Percentiles rank a stretch among this genome's conserved stretches.
phyloP scores from a whole-genome alignment of 2,888 invertebrate genomes.

The Gerris lacustris region DNA sequence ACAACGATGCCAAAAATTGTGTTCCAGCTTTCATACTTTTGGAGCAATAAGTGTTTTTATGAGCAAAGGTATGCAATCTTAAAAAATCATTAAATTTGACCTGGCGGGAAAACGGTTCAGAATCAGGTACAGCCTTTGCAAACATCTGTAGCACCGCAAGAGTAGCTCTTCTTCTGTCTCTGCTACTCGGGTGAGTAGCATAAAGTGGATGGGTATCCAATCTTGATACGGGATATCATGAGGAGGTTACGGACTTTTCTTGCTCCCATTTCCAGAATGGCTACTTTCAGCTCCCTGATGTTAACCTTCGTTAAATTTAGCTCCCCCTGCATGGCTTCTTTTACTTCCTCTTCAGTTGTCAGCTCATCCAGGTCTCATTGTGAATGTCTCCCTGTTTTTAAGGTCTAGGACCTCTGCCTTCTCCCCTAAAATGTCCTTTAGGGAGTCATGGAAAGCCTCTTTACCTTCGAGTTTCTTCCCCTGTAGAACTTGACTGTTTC shows the following conservation, averaged over 20 bases:
- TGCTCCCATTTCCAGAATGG: not conserved
- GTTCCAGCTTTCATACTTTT: too few relatives aligned
- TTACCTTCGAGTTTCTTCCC: not conserved
- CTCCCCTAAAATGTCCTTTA: not conserved
- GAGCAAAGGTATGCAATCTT: too few relatives aligned
- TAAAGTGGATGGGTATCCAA: too few relatives aligned
- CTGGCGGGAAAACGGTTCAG: too few relatives aligned
- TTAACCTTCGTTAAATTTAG: not conserved
- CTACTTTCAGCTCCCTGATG: not conserved
- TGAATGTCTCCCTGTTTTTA: not conserved
- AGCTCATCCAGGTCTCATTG: not conserved
- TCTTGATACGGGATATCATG: not conserved
- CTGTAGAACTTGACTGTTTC: not conserved
- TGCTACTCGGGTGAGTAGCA: not conserved
- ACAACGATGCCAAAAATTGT: too few relatives aligned
- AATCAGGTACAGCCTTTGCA: too few relatives aligned
- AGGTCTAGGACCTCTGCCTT: not conserved
- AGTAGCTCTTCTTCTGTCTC: conserved; percentile 8
- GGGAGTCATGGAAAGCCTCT: not conserved
- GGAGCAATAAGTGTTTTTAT: too few relatives aligned
- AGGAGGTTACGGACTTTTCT: not conserved
- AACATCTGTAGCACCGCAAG: conserved; percentile 20
- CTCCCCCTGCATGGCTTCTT: not conserved
- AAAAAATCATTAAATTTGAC: too few relatives aligned
- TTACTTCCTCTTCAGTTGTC: too few relatives aligned